phyloP scores from a whole-genome alignment of 2,797 vertebrate species.

The Rhabdophis nuchalis region DNA sequence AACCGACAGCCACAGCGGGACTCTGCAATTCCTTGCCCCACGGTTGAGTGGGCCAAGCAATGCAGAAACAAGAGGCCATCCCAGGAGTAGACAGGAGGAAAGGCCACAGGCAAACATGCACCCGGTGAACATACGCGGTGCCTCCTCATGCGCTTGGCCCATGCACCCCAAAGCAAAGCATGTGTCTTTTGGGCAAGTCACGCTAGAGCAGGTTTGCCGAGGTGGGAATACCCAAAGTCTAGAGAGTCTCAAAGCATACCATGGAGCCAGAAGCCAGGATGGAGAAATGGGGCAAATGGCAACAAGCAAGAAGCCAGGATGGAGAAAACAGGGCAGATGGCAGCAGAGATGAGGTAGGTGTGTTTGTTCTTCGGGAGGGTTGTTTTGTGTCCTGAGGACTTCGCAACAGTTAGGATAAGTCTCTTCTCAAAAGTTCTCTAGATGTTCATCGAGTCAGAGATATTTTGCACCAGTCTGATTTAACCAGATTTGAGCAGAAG shows the following conservation, averaged over 20 bases:
- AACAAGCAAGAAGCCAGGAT: slow-evolving; percentile 56
- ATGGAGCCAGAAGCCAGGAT: slow-evolving; percentile 56
- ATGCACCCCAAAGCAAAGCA: slow-evolving; percentile 35
- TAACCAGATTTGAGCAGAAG: neutral
- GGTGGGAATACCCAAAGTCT: neutral
- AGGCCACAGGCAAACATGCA: slow-evolving; percentile 49
- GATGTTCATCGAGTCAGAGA: neutral
- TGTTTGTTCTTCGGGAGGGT: neutral
- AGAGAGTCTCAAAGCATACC: slow-evolving; percentile 25
- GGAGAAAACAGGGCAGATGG: slow-evolving; percentile 56
- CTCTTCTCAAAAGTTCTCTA: neutral
- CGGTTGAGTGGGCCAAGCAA: neutral
- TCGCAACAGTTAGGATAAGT: neutral
- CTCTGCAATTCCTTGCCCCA: slow-evolving; percentile 8
- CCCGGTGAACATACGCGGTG: slow-evolving; percentile 3
- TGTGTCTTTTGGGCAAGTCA: neutral
- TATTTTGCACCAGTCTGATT: neutral
- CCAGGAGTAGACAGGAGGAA: slow-evolving; percentile 12
- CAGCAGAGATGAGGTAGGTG: slow-evolving; percentile 25
- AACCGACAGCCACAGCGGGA: neutral
- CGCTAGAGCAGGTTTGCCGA: neutral
- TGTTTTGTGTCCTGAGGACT: neutral
- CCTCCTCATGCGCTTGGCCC: slow-evolving; percentile 37
- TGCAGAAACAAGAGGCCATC: slow-evolving; percentile 16
- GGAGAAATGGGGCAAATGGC: slow-evolving; percentile 57